A percentile compares a stretch with the other conserved stretches of the same genome.
Conservation (phyloP, 2,113 vertebrate species). For the Amblyornis subalaris region DNA sequence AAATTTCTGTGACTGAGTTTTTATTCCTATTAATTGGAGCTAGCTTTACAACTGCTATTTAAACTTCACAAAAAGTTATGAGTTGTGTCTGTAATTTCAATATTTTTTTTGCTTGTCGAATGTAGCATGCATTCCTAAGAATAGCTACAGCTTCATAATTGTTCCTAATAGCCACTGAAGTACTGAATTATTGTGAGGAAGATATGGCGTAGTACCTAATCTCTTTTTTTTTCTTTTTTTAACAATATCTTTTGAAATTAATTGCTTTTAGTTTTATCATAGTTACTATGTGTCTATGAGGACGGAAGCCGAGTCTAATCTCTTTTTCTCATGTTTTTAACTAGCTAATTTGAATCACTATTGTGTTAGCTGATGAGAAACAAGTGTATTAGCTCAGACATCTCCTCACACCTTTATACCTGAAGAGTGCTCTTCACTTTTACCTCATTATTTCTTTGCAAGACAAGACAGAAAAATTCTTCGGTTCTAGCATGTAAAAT, state of each 20-base stretch:
- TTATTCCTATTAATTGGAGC: neutral
- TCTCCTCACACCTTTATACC: neutral
- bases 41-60: neutral
- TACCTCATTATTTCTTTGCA: neutral
- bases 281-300: neutral
- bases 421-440: neutral
- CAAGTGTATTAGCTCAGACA: neutral
- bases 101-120: neutral
- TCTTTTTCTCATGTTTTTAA: neutral
- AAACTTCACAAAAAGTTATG: neutral
- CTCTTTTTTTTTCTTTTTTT: neutral
- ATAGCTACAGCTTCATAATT: neutral
- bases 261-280: neutral
- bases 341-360: neutral
- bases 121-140: neutral
- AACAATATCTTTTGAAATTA: neutral
- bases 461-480: neutral
- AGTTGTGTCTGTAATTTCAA: neutral
- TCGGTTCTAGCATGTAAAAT: neutral
- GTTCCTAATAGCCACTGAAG: neutral
- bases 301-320: neutral
- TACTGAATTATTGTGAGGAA: neutral
- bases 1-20: neutral
- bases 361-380: neutral
- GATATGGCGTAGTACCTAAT: neutral